These are phyloP conservation scores for Ernsta delagoae DNA, from an alignment of 2,888 invertebrate genomes.

Conservation along the genomic window DNA sequence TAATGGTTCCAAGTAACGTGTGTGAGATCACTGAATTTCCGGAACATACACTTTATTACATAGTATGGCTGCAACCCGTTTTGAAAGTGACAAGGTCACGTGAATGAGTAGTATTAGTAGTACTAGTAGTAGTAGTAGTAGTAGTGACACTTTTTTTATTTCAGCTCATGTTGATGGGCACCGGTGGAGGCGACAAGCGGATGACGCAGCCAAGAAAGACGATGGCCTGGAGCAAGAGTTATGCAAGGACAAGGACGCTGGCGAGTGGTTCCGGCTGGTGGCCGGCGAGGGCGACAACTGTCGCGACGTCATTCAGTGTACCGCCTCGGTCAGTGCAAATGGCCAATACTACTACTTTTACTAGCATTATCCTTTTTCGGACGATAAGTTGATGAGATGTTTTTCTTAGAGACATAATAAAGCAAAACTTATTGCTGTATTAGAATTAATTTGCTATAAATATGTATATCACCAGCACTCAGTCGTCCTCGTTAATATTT, in stretches of 20 bases:
- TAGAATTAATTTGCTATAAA: slow-evolving; percentile 38
- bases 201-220: slow-evolving; percentile 90
- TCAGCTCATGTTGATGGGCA: slow-evolving; percentile 74
- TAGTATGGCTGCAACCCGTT: slow-evolving; percentile 11
- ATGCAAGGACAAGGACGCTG: slow-evolving; percentile 97
- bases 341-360: slow-evolving; percentile 50
- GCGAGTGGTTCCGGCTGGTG: slow-evolving; percentile 96
- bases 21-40: slow-evolving; percentile 25
- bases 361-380: slow-evolving; percentile 47
- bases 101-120: slow-evolving; percentile 31
- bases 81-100: slow-evolving; percentile 27
- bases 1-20: slow-evolving; percentile 12
- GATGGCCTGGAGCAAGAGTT: slow-evolving; percentile 95
- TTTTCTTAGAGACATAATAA: background rate
- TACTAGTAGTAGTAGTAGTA: no score
- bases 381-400: no score
- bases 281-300: slow-evolving; percentile 96
- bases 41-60: background rate
- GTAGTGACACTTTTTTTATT: slow-evolving; percentile 24
- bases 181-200: slow-evolving; percentile 89
- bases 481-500: slow-evolving; percentile 38
- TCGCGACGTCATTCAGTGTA: slow-evolving; percentile 97
- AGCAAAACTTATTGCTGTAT: background rate
- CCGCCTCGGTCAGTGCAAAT: slow-evolving; percentile 90
- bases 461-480: slow-evolving; percentile 36